Percentiles rank a stretch among this genome's conserved stretches.
Conservation (phyloP, 2,113 vertebrate species). For the Hemiscyllium ocellatum region DNA sequence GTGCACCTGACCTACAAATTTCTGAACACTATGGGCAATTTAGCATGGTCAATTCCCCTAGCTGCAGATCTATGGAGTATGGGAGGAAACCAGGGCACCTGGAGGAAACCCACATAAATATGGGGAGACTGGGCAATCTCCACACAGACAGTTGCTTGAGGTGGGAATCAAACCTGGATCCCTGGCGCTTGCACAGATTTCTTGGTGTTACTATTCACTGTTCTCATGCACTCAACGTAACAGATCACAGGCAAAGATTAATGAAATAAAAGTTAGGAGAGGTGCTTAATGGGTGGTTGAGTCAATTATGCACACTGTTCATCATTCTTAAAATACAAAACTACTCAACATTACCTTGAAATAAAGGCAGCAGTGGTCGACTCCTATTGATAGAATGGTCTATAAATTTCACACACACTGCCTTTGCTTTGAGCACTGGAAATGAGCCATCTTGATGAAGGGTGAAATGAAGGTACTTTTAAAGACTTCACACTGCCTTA, state of each 20-base stretch:
- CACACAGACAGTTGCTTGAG: too few relatives aligned
- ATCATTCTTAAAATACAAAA: not conserved
- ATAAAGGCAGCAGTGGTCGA: not conserved
- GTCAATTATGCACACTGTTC: not conserved
- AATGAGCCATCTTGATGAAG: not conserved
- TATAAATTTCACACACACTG: not conserved
- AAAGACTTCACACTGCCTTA: not conserved
- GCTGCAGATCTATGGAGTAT: too few relatives aligned
- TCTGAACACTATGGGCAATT: too few relatives aligned
- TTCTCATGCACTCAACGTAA: not conserved
- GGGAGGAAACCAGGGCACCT: too few relatives aligned
- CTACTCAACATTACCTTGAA: not conserved
- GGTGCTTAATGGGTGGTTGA: not conserved
- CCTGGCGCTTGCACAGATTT: not conserved
- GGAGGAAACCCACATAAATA: too few relatives aligned
- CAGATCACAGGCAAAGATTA: not conserved
- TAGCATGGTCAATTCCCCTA: too few relatives aligned
- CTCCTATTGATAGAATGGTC: not conserved
- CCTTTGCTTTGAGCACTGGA: not conserved
- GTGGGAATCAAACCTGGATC: too few relatives aligned
- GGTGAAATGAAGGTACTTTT: not conserved
- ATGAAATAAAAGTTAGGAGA: not conserved
- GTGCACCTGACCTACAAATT: too few relatives aligned
- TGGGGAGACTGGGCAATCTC: too few relatives aligned
- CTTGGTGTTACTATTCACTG: not conserved